phyloP scores from a whole-genome alignment of 2,797 vertebrate genomes.

The Carcharodon carcharias region DNA sequence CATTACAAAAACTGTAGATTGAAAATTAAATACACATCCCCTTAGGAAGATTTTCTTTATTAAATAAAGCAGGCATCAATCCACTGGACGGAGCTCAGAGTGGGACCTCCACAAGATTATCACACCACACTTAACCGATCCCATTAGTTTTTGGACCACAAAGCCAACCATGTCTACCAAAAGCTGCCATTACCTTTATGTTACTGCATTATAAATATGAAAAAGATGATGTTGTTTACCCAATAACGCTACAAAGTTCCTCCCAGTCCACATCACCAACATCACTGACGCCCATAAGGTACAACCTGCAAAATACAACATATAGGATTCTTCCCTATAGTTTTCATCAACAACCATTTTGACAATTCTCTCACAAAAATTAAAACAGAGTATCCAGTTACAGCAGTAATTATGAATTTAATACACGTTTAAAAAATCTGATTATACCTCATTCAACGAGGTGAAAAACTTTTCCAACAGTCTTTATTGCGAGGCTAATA shows the following conservation, averaged over 20 bases:
- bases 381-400: not conserved
- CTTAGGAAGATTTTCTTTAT: not conserved
- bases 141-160: not conserved
- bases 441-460: not conserved
- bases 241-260: conserved; percentile 54
- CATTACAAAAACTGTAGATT: not conserved
- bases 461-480: not conserved
- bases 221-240: conserved; percentile 58
- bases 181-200: not conserved
- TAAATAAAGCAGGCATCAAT: not conserved
- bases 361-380: not conserved
- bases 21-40: not conserved
- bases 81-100: not conserved
- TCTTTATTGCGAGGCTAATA: not conserved
- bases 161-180: not conserved
- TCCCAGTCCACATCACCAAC: conserved; percentile 68
- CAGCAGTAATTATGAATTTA: not conserved
- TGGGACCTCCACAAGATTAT: not conserved
- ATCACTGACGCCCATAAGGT: conserved; percentile 63
- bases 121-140: no score
- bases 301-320: conserved; percentile 57
- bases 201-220: not conserved
- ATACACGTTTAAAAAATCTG: not conserved
- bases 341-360: not conserved
- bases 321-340: not conserved